A percentile compares a stretch with the other conserved stretches of the same genome.
Conservation (phyloP, 2,888 invertebrate species). For the Caenorhabditis sp. region DNA sequence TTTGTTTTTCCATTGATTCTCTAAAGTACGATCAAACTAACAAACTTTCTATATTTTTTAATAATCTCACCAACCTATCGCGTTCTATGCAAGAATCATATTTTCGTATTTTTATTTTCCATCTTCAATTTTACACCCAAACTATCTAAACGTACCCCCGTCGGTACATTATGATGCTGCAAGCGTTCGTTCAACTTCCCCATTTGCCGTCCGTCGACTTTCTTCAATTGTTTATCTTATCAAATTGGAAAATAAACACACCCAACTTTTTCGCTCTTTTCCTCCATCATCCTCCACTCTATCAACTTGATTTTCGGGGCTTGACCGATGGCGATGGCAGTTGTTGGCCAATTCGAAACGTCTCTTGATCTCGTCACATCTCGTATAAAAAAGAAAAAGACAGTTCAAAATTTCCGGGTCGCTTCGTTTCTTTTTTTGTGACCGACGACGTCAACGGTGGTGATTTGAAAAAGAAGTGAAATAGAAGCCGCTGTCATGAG, state of each 20-base stretch:
- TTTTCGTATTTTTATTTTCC: neutral
- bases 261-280: constrained; percentile 12
- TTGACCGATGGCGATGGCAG: constrained; percentile 31
- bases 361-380: constrained; percentile 16
- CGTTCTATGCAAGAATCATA: neutral
- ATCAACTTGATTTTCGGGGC: constrained; percentile 23
- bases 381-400: constrained; percentile 24
- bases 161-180: constrained; percentile 1
- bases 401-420: neutral
- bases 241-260: constrained; percentile 50
- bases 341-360: constrained; percentile 24
- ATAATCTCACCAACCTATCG: neutral
- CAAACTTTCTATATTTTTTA: neutral
- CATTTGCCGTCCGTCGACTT: neutral
- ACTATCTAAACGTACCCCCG: neutral
- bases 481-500: constrained; percentile 51
- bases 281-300: neutral
- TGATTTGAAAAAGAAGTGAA: constrained; percentile 32
- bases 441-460: constrained; percentile 17
- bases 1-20: too few species aligned
- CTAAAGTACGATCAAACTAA: too few species aligned
- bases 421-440: too few species aligned
- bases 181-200: neutral
- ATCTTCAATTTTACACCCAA: neutral
- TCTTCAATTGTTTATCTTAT: constrained; percentile 30